A percentile compares a stretch with the other conserved stretches of the same genome.
These are phyloP conservation scores for Sinosuthora webbiana DNA, from an alignment of 2,113 vertebrate genomes.

Conservation along the genomic window DNA sequence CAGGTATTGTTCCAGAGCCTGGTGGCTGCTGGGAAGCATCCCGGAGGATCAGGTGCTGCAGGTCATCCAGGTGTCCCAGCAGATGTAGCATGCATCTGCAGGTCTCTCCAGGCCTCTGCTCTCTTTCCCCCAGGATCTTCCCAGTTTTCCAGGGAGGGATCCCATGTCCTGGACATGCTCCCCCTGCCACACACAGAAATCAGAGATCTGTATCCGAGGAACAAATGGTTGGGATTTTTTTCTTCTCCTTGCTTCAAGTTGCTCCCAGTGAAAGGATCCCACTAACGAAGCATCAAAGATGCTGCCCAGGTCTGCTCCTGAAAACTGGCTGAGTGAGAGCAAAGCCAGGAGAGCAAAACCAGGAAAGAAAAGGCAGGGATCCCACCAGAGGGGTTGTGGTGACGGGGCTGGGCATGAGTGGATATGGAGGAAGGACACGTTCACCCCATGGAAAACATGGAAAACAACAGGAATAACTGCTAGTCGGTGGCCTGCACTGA, in stretches of 20 bases:
- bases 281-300: accelerated
- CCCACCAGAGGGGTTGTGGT: accelerated
- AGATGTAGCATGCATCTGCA: background rate
- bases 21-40: background rate
- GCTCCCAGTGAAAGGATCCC: background rate
- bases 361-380: background rate
- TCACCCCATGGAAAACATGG: background rate
- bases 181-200: background rate
- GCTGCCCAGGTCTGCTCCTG: background rate
- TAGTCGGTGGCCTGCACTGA: background rate
- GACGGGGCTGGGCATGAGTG: accelerated
- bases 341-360: background rate
- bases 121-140: background rate
- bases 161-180: accelerated
- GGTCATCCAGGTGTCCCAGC: background rate
- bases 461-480: background rate
- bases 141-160: background rate
- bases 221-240: background rate
- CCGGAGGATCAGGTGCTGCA: background rate
- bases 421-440: background rate
- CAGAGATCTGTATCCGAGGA: accelerated
- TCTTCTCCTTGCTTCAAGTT: background rate
- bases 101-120: background rate
- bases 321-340: accelerated
- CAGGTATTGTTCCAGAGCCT: background rate